phyloP scores from a whole-genome alignment of 2,113 vertebrate species.

The Pseudonaja textilis region DNA sequence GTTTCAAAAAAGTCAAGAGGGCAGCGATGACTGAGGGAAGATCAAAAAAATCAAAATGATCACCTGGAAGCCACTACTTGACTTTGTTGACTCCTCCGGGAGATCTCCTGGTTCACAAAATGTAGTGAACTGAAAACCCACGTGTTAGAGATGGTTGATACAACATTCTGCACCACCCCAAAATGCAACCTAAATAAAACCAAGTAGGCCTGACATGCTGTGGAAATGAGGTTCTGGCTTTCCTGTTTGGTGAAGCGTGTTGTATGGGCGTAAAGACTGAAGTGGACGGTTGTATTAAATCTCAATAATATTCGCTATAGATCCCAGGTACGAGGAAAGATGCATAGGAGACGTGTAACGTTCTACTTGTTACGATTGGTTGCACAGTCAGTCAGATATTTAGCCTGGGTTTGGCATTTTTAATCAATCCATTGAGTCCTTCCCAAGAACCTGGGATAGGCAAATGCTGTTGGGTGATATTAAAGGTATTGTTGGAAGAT shows the following conservation, averaged over 20 bases:
- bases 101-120: neutral
- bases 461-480: neutral
- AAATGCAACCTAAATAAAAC: neutral
- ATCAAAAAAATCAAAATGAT: neutral
- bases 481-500: neutral
- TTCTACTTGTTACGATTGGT: neutral
- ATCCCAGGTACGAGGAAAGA: neutral
- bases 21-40: neutral
- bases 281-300: neutral
- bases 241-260: neutral
- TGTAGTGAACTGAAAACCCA: neutral
- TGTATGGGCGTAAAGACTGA: neutral
- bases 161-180: neutral
- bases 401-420: neutral
- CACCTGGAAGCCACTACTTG: neutral
- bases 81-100: neutral
- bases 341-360: neutral
- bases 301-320: neutral
- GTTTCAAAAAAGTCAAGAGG: neutral
- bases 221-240: neutral
- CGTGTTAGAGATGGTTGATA: neutral
- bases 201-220: neutral
- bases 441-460: neutral
- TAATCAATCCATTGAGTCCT: neutral
- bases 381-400: neutral